Base-by-base conservation (phyloP, 1,140 invertebrate genomes). In the Argopecten irradians region DNA sequence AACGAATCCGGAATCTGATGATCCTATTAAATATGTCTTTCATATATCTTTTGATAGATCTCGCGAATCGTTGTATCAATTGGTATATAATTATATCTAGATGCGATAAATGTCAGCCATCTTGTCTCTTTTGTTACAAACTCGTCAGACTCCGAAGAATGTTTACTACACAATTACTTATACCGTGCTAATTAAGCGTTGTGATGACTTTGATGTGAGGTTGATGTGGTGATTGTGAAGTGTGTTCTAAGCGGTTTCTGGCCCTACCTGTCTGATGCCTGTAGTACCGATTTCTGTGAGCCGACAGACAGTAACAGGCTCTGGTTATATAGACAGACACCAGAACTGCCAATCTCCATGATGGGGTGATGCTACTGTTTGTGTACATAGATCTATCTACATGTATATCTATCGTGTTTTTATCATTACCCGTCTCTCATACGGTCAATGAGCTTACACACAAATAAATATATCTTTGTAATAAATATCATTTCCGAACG, bases 371-470 rank as follows among this genome's bases (percentile, higher is more conserved):
- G 55, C 0, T 7, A 28, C 19, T n/a, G 55, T 28, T n/a, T 71
- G n/a, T 5, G 22, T 1, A n/a, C 5, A 22, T 16, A 28, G n/a
- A n/a, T n/a, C 55, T 71, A 71, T n/a, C 8, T 71, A 71, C n/a
- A 71, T 71, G n/a, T 71, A 28, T 71, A 28, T 71, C 1, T n/a
- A 71, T 7, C 22, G 1, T 71, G 55, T 71, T 71, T 71, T 28
- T 28, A 71, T n/a, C 55, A 71, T 71, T 71, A 71, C n/a, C n/a
- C n/a, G 8, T 28, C 2, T 71, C 55, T 28, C 16, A 71, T 71
- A 11, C 55, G 55, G 55, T 71, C 55, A 71, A 71, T 71, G 55
- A 71, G 55, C 55, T 71, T 71, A 71, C n/a, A 71, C 11, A 71
- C 55, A 71, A 71, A 71, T 71, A 71, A 71, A 71, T 71, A 71